Conservation (phyloP, 2,888 invertebrate species). For the Oligia latruncula region DNA sequence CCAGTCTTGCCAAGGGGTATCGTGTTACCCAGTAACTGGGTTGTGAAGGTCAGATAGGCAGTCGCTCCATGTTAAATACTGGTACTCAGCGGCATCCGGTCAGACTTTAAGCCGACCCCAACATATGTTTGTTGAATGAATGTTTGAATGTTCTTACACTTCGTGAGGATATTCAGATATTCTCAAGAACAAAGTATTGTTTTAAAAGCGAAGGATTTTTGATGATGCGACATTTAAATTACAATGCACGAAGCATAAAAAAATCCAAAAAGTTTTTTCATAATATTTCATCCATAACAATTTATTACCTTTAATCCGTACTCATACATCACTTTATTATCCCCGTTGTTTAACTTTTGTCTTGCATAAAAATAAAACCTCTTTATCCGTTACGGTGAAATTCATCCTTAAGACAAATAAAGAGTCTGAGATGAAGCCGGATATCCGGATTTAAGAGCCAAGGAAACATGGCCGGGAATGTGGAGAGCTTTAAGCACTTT, state of each 20-base stretch:
- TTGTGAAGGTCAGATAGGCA: neutral
- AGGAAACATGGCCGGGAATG: constrained; percentile 76
- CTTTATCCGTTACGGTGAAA: constrained; percentile 55
- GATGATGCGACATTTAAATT: neutral
- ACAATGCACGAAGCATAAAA: neutral
- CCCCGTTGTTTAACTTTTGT: constrained; percentile 49
- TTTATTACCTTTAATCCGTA: constrained; percentile 8
- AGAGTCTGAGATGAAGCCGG: constrained; percentile 76
- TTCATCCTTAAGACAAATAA: constrained; percentile 76
- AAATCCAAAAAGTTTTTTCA: neutral
- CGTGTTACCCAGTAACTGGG: neutral
- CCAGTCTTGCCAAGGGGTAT: neutral
- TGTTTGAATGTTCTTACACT: neutral
- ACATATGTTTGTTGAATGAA: too few relatives aligned
- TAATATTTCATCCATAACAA: neutral
- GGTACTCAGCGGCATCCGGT: neutral
- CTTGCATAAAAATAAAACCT: constrained; percentile 46
- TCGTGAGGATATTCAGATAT: neutral
- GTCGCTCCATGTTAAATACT: neutral
- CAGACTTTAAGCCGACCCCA: neutral
- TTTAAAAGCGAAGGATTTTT: neutral
- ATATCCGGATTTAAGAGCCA: constrained; percentile 82
- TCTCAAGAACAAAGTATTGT: neutral
- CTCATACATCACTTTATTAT: constrained; percentile 28
- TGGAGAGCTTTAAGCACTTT: constrained; percentile 74